Base-by-base conservation (phyloP, 2,888 invertebrate species). In the Formica aserva region DNA sequence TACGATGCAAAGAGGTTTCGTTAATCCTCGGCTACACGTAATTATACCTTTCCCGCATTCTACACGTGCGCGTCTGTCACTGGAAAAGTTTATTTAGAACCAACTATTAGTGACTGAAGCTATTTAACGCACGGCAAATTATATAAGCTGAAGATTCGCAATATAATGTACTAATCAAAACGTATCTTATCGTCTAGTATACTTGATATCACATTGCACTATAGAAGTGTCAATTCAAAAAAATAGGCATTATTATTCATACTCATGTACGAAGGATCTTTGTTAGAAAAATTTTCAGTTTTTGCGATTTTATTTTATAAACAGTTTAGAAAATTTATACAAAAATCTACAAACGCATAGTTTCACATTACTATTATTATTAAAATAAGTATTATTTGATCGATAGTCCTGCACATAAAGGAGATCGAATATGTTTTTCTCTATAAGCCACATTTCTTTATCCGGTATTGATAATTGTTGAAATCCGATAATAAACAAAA, bases 21-120 rank as follows among this genome's bases (percentile, higher is more conserved):
- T 77, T 57, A 41, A 65, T 13, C 41, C 57, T 57, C 55, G 57
- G 8, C 18, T 35, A 1, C 18, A 60, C 32, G 32, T 11, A 45
- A 67, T 45, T 32, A 35, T 4, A 18, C 18, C 60, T 72, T 80
- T 60, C 29, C 45, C 26, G 48, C 26, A 77, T 38, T 76, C 26
- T 52, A 22, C 13, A 57, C 41, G 57, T 69, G 32, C n/a, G 38
- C n/a, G n/a, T 60, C 18, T 18, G 6, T 45, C 60, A 57, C 60
- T 22, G 45, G 45, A 71, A n/a, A 45, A 22, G n/a, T 35, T 71
- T 45, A 62, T 35, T 62, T 62, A 48, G 29, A 60, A 60, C 5
- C 57, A 26, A 35, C 41, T 41, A 67, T 55, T 29, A 60, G 71
- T 78, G 45, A 60, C 15, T 57, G 26, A 71, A 6, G 22, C n/a